Conservation (phyloP, 2,888 invertebrate genomes). For the Himalopsyche anomala region DNA sequence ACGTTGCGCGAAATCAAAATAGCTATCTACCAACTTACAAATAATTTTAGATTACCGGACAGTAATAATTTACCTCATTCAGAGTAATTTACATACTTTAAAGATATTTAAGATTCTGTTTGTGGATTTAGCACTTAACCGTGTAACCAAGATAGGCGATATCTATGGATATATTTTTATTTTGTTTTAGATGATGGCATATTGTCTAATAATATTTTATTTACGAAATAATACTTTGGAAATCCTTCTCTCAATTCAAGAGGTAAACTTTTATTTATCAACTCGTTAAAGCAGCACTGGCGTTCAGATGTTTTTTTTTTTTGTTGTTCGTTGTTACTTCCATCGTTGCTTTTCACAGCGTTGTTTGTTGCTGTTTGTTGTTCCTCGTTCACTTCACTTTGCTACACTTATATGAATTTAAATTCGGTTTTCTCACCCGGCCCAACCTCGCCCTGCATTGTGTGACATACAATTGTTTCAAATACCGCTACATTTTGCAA, state of each 20-base stretch:
- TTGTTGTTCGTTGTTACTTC: background rate
- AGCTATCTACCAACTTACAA: too few species aligned
- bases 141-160: too few species aligned
- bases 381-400: conserved; percentile 18
- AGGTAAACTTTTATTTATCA: conserved; percentile 48
- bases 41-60: too few species aligned
- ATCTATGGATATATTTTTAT: too few species aligned
- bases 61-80: too few species aligned
- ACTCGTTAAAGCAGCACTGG: conserved; percentile 45
- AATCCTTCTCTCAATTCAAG: background rate
- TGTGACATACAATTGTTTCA: too few species aligned
- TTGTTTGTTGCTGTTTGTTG: conserved; percentile 34
- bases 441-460: background rate
- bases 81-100: too few species aligned
- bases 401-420: conserved; percentile 34
- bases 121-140: too few species aligned
- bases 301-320: conserved; percentile 42
- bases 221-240: background rate
- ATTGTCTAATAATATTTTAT: too few species aligned
- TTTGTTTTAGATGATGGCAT: too few species aligned
- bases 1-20: too few species aligned
- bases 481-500: background rate
- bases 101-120: too few species aligned
- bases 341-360: background rate
- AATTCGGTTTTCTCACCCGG: conserved; percentile 22